Base-by-base conservation (phyloP, 2,888 invertebrate genomes). In the Bellardia bayeri region DNA sequence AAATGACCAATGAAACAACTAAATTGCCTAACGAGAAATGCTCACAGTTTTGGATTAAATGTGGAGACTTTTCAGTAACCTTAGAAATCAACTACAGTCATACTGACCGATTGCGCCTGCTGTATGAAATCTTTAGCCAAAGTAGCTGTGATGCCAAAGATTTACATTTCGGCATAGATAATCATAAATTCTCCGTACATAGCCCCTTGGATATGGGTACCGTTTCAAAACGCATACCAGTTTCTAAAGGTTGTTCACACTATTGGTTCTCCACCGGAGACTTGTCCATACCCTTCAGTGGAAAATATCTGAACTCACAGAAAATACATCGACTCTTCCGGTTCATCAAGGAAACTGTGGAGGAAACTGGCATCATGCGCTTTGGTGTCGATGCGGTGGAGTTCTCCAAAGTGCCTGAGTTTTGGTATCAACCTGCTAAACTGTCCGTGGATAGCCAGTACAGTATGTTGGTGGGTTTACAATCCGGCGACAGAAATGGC, bases 181-280 rank as follows among this genome's bases (percentile, higher is more conserved):
- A 90, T 16, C 89, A 92, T 42, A 91, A 91, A 69, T 93, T 91
- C 14, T 88, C 87, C 0, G 40, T 84, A 0, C 78, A 88, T 40
- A 75, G 84, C 1, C 78, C 83, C 0, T 33, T 37, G 4, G 82
- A 88, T 6, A 69, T 85, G 1, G 61, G 81, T 7, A 82, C 88
- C 2, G 71, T 90, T 54, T 90, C 90, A 0, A 89, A 89, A 49
- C 88, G 88, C 3, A 87, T 90, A 0, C 89, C 91, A 0, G 88
- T 85, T 9, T 80, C 84, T 0, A 90, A 91, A 49, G 91, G 89
- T 2, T 88, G 89, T 86, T 93, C 93, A 0, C 91, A 93, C n/a
- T 93, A 92, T 79, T 93, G 93, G 93, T 92, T 93, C 80, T 91
- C 92, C 30, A 92, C 90, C 33, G 92, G 92, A 0, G 92, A 92